Base-by-base conservation (phyloP, 1,140 invertebrate species). In the Drosophila auraria region DNA sequence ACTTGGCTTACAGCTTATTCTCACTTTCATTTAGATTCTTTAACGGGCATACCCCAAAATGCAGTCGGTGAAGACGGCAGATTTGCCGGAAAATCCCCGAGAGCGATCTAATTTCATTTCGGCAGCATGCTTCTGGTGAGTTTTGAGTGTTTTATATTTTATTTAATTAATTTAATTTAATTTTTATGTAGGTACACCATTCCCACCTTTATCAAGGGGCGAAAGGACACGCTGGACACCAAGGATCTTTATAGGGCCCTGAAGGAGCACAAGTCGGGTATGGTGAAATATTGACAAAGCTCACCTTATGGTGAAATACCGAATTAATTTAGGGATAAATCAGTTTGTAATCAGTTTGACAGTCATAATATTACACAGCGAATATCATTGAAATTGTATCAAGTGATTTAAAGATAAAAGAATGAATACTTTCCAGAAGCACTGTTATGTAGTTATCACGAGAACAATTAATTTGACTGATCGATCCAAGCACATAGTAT, bases 221-320 rank as follows among this genome's bases (percentile, higher is more conserved):
- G 93, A 50, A 94, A 94, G 63, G 92, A 93, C 60, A 94, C 94
- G 54, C 78, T 95, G 40, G 94, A 95, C 80, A 93, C 94, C 23
- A 82, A 89, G 11, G 95, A 95, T 93, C 92, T 96, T 4, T 95
- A 94, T 75, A 92, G 94, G 76, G 94, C 95, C n/a, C 83, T 95
- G 6, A 93, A 93, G 49, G 94, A 95, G 53, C 95, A 96, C 76
- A 93, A 93, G 63, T 95, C 95, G 8, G 93, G 92, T 93, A 66
- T 61, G 76, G 25, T 70, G 27, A 66, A 12, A 66, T 42, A 42
- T 0, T 27, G n/a, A 49, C 49, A 5, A 20, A 23, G 20, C 17
- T 38, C 27, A 40, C 17, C 17, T 9, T 30, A 33, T 66, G 25
- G 11, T 49, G 36, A 25, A 42, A 51, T 73, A 58, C 2, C 1